Evolutionary conservation across 1,140 invertebrate genomes (phyloP).

Genomic region (Littorina saxatilis): DNA sequence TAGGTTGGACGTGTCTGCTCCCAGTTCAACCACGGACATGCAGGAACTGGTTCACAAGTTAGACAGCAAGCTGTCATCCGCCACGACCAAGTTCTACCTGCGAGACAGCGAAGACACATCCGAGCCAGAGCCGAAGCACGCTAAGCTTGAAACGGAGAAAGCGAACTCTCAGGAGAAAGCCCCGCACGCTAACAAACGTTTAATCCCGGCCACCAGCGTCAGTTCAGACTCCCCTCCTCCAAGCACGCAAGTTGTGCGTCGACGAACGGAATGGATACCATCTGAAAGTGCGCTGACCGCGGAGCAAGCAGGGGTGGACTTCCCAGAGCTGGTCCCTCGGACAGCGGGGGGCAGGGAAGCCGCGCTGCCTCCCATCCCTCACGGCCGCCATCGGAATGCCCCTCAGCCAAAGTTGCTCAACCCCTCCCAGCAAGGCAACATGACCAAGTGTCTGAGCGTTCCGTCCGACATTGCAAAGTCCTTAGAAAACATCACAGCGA

Average conservation of each 20-base stretch:
- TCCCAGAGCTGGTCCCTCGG: not conserved
- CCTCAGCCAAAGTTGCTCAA: not conserved
- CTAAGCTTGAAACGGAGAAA: not conserved
- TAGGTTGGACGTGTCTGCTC: conserved; percentile 32
- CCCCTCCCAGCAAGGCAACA: conserved; percentile 35
- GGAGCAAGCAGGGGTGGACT: not conserved
- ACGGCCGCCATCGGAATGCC: not conserved
- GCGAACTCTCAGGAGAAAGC: not conserved
- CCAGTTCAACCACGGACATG: conserved; percentile 49
- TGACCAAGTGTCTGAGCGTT: conserved; percentile 71
- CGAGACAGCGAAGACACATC: not conserved
- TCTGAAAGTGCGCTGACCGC: not conserved
- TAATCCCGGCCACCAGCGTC: not conserved
- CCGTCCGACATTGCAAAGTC: conserved; percentile 71
- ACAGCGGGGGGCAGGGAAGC: not conserved
- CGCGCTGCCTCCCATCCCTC: not conserved
- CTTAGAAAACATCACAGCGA: conserved; percentile 66
- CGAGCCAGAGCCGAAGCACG: not conserved
- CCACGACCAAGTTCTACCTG: not conserved
- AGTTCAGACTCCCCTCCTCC: not conserved
- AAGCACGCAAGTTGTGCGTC: conserved; percentile 34
- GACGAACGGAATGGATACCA: conserved; percentile 43
- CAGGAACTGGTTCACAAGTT: conserved; percentile 36
- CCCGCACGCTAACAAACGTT: not conserved
- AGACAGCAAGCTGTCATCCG: conserved; percentile 34